Evolutionary conservation across 1,140 invertebrate genomes (phyloP).

Genomic region (Conus betulinus): DNA sequence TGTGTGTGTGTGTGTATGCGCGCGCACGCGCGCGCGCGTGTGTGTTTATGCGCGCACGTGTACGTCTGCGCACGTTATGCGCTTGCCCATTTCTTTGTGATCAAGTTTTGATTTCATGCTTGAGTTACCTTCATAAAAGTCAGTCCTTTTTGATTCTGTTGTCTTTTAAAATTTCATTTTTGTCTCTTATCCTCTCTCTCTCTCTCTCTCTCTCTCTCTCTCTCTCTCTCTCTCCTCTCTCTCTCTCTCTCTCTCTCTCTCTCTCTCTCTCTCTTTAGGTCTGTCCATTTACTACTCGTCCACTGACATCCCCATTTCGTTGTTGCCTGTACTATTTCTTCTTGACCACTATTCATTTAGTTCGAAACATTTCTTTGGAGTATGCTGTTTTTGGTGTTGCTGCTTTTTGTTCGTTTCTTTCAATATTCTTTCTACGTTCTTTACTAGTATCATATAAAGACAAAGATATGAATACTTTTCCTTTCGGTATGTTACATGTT

Average conservation of each 20-base stretch:
- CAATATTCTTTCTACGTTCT: no score
- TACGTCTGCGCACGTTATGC: constrained; percentile 24
- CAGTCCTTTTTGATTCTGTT: background rate
- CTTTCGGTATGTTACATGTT: no score
- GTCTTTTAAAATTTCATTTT: background rate
- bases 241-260: constrained; percentile 15
- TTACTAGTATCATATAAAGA: no score
- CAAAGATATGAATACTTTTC: no score
- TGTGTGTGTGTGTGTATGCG: constrained; percentile 13
- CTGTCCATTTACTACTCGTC: no score
- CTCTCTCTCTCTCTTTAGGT: background rate
- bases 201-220: constrained; percentile 11
- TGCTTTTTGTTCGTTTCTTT: no score
- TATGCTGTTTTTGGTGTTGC: no score
- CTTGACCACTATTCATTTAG: no score
- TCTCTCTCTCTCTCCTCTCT: constrained; percentile 13
- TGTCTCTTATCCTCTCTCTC: background rate
- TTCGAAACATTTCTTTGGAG: no score
- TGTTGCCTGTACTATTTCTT: no score
- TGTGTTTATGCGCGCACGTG: constrained; percentile 20
- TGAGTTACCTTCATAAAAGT: no score
- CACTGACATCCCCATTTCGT: no score
- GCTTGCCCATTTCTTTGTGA: background rate
- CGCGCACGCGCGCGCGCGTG: background rate
- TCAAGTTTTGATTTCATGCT: background rate